These are phyloP conservation scores for Piaya cayana DNA, from an alignment of 2,113 vertebrate genomes.

Conservation along the genomic window DNA sequence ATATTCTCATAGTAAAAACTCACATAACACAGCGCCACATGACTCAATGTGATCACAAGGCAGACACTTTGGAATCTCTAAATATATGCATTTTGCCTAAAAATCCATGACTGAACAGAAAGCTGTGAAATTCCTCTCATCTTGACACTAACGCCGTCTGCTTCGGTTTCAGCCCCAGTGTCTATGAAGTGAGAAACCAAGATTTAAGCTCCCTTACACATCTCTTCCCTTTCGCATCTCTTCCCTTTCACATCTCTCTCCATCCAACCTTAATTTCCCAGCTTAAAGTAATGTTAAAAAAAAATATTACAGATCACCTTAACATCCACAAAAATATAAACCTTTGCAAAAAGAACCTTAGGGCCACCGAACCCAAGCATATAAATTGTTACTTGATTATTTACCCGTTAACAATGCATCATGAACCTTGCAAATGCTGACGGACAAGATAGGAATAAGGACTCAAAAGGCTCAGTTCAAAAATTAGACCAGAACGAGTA, in stretches of 20 bases:
- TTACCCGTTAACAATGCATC: neutral
- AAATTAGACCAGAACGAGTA: neutral
- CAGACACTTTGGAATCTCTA: neutral
- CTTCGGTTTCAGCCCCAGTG: neutral
- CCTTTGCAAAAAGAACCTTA: neutral
- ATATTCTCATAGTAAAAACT: rapidly evolving
- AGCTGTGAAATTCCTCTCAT: neutral
- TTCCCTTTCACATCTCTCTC: neutral
- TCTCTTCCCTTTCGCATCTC: neutral
- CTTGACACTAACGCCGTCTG: neutral
- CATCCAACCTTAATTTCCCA: neutral
- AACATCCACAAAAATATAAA: neutral
- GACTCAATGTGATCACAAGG: rapidly evolving
- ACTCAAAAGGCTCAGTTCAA: neutral
- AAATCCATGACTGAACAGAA: neutral
- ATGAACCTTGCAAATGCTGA: neutral
- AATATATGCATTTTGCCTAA: neutral
- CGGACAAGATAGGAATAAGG: rapidly evolving
- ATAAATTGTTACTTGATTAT: neutral
- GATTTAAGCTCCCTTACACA: neutral
- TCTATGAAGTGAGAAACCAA: neutral
- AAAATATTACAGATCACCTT: neutral
- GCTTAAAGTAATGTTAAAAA: neutral
- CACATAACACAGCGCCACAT: rapidly evolving
- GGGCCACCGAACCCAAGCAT: neutral